Base-by-base conservation (phyloP, 2,797 vertebrate species). In the Uromys caudimaculatus region DNA sequence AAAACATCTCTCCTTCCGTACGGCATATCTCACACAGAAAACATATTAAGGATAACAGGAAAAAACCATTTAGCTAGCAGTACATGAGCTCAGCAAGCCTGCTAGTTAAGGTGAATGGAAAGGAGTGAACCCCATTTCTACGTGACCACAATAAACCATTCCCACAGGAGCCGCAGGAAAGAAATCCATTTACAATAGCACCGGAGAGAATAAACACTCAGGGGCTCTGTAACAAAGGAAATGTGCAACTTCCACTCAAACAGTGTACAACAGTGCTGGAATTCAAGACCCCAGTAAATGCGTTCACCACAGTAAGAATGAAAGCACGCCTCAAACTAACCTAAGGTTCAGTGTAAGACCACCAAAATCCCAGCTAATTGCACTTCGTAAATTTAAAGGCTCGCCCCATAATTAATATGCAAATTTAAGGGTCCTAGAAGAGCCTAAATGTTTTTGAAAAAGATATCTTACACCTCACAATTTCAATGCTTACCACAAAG, bases 161-260 rank as follows among this genome's bases (percentile, higher is more conserved):
- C 84, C 89, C 82, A 90, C 58, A 67, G 38, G 50, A 88, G 84
- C 94, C 69, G 69, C 62, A 44, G 38, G 78, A 78, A 89, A 11
- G 0, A 69, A 87, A 54, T 76, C 87, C 38, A 67, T 73, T 79
- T 71, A 81, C 8, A 86, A 75, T 9, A 62, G 82, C 29, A 92
- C 71, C 41, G 89, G 67, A 94, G 90, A 93, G n/a, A 88, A 93
- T 62, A 77, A 89, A 91, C 21, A 81, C 9, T 41, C 41, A 89
- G 5, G 11, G 29, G 85, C 38, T 78, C 60, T 88, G 58, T 76
- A 93, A 89, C 32, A 67, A 75, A 84, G 62, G 7, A 86, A 76
- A 21, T 17, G 56, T 6, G 89, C 75, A 91, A 71, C 13, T 77
- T 87, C 44, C 3, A 41, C 21, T 77, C 32, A 35, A 90, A 93